Base-by-base conservation (phyloP, 1,140 invertebrate genomes). In the Chymomyza costata region DNA sequence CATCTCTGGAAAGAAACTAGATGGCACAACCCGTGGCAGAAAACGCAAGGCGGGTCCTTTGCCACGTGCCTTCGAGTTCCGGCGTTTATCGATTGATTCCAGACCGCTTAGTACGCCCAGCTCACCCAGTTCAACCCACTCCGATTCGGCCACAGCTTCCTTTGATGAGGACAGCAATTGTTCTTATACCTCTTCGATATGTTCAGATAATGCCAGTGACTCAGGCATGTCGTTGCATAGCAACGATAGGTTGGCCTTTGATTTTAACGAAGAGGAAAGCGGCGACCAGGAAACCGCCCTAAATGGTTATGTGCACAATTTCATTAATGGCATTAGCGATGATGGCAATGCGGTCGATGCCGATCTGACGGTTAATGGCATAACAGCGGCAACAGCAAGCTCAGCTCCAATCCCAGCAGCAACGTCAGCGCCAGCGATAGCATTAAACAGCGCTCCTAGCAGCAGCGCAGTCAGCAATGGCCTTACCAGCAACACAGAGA, bases 41-140 rank as follows among this genome's bases (percentile, higher is more conserved):
- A 95, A 94, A 84, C 84, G 94, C 35, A 95, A 94, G 86, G 92
- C 93, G 3, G 94, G 94, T 2, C 94, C 94, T 1, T 88, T 96
- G 56, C 93, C 94, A 1, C 90, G 89, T 59, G 92, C 94, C 74
- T 89, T 93, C 50, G 87, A 89, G 1, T 87, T 91, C 28, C 84
- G 88, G 6, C 88, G 88, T 65, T 88, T 87, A 17, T 85, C 84
- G 5, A 69, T 60, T 1, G 83, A 85, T 19, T 67, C 59, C 2
- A 54, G 52, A 7, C 58, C 44, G 34, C 34, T 3, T 25, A 53
- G 61, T 11, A 1, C 76, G 82, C 82, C 86, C 3, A 86, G 84
- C 1, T 76, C 86, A n/a, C n/a, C 83, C 84, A 2, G 87, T 82
- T 69, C 51, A 3, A 25, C 49, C n/a, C 11, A 18, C 8, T 16